Conservation (phyloP, 2,888 invertebrate species). For the Trichopria drosophilae region DNA sequence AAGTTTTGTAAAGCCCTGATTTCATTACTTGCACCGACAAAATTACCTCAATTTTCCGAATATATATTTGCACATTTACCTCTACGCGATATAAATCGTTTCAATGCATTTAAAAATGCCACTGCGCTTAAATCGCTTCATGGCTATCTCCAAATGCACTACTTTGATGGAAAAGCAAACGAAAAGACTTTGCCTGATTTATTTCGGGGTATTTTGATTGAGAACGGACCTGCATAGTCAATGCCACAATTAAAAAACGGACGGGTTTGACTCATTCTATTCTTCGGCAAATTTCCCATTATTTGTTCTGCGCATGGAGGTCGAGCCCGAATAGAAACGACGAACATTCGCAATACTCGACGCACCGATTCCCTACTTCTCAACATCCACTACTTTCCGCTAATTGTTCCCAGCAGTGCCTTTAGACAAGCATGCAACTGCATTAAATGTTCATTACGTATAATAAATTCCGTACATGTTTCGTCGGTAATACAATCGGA, state of each 20-base stretch:
- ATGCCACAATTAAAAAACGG: constrained; percentile 35
- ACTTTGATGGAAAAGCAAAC: constrained; percentile 6
- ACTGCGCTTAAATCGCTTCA: too few relatives aligned
- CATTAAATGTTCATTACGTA: constrained; percentile 18
- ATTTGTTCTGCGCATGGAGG: constrained; percentile 14
- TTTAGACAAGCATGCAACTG: constrained; percentile 15
- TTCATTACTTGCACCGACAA: too few relatives aligned
- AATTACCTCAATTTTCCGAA: too few relatives aligned
- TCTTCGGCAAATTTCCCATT: constrained; percentile 30
- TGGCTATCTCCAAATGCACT: constrained; percentile 5
- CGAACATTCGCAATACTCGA: constrained; percentile 21
- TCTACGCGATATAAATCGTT: too few relatives aligned
- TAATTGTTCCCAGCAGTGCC: constrained; percentile 11
- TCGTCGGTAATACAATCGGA: constrained; percentile 17
- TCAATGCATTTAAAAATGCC: too few relatives aligned
- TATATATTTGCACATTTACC: too few relatives aligned
- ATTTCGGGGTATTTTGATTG: constrained; percentile 9
- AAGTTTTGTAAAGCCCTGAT: too few relatives aligned
- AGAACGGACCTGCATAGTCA: constrained; percentile 11
- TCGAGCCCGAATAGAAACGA: constrained; percentile 24
- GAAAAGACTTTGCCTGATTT: constrained; percentile 18
- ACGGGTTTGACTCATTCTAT: constrained; percentile 31
- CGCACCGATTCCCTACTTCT: constrained; percentile 20
- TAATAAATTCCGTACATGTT: constrained; percentile 13
- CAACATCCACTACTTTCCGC: constrained; percentile 23